These are phyloP conservation scores for Pipra filicauda DNA, from an alignment of 2,113 vertebrate species.

Conservation along the genomic window DNA sequence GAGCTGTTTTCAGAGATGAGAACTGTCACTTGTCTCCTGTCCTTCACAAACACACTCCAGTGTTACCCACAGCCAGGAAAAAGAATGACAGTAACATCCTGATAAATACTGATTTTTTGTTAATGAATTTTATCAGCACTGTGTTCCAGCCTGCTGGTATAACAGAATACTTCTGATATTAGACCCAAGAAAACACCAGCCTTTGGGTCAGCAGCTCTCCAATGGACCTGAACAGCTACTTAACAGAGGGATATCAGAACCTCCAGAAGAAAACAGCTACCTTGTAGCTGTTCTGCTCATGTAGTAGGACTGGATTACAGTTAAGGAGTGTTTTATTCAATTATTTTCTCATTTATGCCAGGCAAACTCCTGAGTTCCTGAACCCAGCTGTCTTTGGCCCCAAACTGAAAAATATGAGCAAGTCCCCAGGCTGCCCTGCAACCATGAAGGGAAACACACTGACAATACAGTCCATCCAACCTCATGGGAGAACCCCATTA, in stretches of 20 bases:
- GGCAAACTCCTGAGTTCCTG: neutral
- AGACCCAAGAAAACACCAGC: neutral
- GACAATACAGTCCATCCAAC: neutral
- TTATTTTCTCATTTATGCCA: neutral
- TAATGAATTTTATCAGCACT: neutral
- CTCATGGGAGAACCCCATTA: neutral
- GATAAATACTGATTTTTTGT: neutral
- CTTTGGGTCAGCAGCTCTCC: neutral
- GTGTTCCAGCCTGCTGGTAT: neutral
- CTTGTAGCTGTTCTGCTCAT: neutral
- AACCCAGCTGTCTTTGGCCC: conserved; percentile 15
- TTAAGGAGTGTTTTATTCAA: neutral
- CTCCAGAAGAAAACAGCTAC: neutral
- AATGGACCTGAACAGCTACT: neutral
- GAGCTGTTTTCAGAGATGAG: neutral
- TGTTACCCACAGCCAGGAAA: neutral
- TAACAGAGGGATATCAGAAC: neutral
- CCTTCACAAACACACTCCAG: neutral
- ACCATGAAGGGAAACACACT: neutral
- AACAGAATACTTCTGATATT: neutral
- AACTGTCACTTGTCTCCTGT: neutral
- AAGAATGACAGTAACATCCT: neutral
- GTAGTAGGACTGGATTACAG: neutral
- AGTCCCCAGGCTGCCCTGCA: neutral
- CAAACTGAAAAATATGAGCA: neutral